Evolutionary conservation across 2,888 invertebrate species (phyloP).

Genomic region (Synergus itoensis): DNA sequence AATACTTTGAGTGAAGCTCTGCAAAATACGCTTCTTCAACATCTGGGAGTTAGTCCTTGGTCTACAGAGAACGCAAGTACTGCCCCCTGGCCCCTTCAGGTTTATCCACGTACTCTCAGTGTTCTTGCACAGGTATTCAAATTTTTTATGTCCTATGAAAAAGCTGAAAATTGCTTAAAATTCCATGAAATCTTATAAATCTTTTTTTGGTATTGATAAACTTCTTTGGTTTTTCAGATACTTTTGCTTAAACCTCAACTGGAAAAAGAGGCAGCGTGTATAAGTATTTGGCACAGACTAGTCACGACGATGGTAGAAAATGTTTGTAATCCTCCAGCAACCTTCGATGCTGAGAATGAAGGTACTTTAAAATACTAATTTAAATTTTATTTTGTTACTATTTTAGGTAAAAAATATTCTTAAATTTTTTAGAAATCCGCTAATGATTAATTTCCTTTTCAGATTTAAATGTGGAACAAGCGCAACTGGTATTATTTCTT

Average conservation of each 20-base stretch:
- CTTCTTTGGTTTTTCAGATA: slow-evolving; percentile 77
- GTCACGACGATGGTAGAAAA: slow-evolving; percentile 93
- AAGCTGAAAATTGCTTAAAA: neutral
- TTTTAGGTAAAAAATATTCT: neutral
- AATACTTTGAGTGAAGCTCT: slow-evolving; percentile 84
- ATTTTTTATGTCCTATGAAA: slow-evolving; percentile 5
- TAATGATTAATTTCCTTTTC: slow-evolving; percentile 66
- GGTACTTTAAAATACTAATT: slow-evolving; percentile 77
- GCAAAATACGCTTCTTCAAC: slow-evolving; percentile 85
- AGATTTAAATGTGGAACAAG: slow-evolving; percentile 97
- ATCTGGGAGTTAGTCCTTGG: slow-evolving; percentile 88
- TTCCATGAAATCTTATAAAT: too few relatives aligned
- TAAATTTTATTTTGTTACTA: slow-evolving; percentile 40
- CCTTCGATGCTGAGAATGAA: slow-evolving; percentile 86
- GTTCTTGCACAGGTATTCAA: slow-evolving; percentile 87
- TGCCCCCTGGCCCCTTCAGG: slow-evolving; percentile 87
- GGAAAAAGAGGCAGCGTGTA: slow-evolving; percentile 93
- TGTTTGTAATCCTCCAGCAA: slow-evolving; percentile 84
- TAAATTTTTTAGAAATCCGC: neutral
- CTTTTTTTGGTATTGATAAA: slow-evolving; percentile 23
- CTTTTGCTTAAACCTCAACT: slow-evolving; percentile 88
- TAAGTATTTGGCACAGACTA: slow-evolving; percentile 94
- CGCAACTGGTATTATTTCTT: slow-evolving; percentile 93
- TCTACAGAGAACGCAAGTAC: slow-evolving; percentile 81
- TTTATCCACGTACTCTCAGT: slow-evolving; percentile 87